These are phyloP conservation scores for Verasper variegatus DNA, from an alignment of 2,113 vertebrate species.

Conservation along the genomic window DNA sequence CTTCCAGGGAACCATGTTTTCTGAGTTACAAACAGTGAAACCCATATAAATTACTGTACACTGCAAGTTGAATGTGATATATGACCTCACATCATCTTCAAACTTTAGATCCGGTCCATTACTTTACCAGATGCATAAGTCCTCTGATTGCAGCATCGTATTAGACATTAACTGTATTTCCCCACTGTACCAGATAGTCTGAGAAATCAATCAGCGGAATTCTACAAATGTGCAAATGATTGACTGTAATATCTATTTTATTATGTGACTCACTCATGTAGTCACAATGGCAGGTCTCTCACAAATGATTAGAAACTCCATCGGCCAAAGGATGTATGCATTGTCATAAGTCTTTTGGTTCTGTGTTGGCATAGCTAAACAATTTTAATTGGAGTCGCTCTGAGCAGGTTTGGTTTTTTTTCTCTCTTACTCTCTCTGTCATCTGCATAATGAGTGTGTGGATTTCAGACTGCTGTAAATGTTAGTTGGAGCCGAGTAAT, in stretches of 20 bases:
- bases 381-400: constrained; percentile 81
- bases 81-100: constrained; percentile 2
- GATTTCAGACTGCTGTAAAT: constrained; percentile 75
- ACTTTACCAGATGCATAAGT: not conserved
- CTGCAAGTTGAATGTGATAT: not conserved
- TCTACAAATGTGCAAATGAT: constrained; percentile 1
- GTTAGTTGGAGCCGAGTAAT: constrained; percentile 78
- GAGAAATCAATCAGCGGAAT: constrained; percentile 7
- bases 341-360: constrained; percentile 71
- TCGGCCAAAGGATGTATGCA: constrained; percentile 42
- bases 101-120: not conserved
- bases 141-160: not conserved
- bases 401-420: constrained; percentile 69
- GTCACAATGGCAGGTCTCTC: constrained; percentile 41
- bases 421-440: constrained; percentile 56
- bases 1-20: not conserved
- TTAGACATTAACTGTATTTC: not conserved
- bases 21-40: not conserved
- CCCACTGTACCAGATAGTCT: too few species aligned
- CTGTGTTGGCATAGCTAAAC: constrained; percentile 69
- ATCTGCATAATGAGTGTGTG: constrained; percentile 81
- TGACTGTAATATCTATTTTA: constrained; percentile 43
- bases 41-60: not conserved
- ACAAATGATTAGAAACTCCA: constrained; percentile 41
- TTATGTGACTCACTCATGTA: constrained; percentile 31